A percentile compares a stretch with the other conserved stretches of the same genome.
Evolutionary conservation across 2,113 vertebrate species (phyloP).

Genomic region (Vulpes ferrilata): DNA sequence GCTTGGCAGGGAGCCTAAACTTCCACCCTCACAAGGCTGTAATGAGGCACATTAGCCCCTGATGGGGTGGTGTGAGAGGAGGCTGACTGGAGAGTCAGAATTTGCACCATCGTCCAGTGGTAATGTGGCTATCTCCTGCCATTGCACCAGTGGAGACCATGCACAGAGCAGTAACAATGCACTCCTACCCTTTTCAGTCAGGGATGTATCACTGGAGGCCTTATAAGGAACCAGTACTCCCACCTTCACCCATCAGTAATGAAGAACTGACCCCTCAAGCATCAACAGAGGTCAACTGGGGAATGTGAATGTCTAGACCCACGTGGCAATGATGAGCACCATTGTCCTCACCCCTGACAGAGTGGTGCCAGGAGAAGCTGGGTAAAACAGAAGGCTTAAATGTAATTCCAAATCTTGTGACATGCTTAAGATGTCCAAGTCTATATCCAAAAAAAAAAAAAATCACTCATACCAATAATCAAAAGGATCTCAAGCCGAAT

Average conservation of each 20-base stretch:
- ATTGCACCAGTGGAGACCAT: background rate
- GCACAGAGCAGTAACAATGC: background rate
- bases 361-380: background rate
- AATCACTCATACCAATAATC: constrained; percentile 28
- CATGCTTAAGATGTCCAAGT: background rate
- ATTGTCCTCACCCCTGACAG: background rate
- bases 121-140: background rate
- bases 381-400: constrained; percentile 29
- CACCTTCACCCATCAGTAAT: background rate
- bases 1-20: background rate
- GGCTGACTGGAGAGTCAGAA: background rate
- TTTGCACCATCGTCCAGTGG: background rate
- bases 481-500: constrained; percentile 23
- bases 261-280: background rate
- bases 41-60: background rate
- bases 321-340: background rate
- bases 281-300: background rate
- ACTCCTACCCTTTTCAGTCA: background rate
- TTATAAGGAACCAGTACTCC: background rate
- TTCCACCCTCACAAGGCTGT: background rate
- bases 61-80: background rate
- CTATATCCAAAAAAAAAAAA: background rate
- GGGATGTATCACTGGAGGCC: background rate
- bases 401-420: constrained; percentile 25
- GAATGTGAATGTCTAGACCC: background rate